Percentiles rank a stretch among this genome's conserved stretches.
phyloP scores from a whole-genome alignment of 2,888 invertebrate genomes.

The Callyntrura sp. region DNA sequence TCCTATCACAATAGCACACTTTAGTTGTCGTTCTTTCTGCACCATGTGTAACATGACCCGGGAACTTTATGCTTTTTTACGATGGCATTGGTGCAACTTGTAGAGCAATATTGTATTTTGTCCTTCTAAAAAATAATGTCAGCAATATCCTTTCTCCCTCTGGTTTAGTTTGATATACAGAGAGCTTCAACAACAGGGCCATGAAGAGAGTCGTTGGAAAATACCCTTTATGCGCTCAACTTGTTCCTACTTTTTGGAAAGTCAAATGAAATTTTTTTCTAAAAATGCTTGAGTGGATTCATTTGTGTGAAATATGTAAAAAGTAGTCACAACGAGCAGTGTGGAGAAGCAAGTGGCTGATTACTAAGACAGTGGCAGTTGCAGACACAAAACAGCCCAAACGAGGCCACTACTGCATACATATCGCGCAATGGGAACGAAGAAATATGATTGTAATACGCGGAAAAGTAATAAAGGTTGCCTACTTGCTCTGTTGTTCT shows the following conservation, averaged over 20 bases:
- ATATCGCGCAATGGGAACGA: slow-evolving; percentile 17
- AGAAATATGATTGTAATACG: slow-evolving; percentile 59
- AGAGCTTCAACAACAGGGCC: too few relatives aligned
- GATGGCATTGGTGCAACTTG: too few relatives aligned
- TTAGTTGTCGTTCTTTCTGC: too few relatives aligned
- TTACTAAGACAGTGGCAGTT: background rate
- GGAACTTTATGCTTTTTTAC: too few relatives aligned
- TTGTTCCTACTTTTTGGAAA: background rate
- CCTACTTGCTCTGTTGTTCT: background rate
- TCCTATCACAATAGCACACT: too few relatives aligned
- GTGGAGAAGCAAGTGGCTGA: background rate
- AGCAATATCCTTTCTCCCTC: too few relatives aligned
- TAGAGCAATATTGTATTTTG: too few relatives aligned
- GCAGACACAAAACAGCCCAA: background rate
- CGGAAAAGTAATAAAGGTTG: slow-evolving; percentile 50
- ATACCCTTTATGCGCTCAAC: background rate
- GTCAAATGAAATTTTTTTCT: slow-evolving; percentile 55
- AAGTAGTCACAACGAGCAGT: slow-evolving; percentile 40
- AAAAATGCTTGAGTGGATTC: slow-evolving; percentile 44
- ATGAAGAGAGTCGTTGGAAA: background rate
- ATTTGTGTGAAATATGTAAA: slow-evolving; percentile 64
- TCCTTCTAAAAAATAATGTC: too few relatives aligned
- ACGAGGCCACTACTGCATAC: background rate
- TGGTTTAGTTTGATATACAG: too few relatives aligned
- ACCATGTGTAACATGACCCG: too few relatives aligned